Evolutionary conservation across 2,888 invertebrate genomes (phyloP), one percentile per base, ranked within the genome.

Genomic region (Pyrrhosoma nymphula): DNA sequence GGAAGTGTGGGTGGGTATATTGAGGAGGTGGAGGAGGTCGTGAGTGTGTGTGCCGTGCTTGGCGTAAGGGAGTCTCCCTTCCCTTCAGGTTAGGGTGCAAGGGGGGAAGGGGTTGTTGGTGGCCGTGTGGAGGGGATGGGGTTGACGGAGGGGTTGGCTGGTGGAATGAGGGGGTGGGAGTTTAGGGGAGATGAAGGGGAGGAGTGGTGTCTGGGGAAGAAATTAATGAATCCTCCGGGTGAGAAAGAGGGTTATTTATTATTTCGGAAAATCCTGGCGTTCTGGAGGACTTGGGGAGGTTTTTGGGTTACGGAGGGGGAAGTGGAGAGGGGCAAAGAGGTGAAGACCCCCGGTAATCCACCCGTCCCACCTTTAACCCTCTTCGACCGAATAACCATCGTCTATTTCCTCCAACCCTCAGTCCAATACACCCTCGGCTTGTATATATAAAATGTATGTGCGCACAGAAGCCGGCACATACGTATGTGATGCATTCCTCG

Each of bases 191-290:
- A 39, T 18, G 39, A 3, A 14, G 89, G 89, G 89, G 12, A 26
- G 47, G 35, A 63, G 93, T 35, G 63, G 39, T 69, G 93, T 93
- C 93, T 55, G 55, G 69, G 47, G 93, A 93, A 93, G 93, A 93
- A 93, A 93, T 93, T 93, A 93, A 93, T 93, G 93, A 93, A 93
- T 93, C 47, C 93, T 82, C 89, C 89, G 89, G 89, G 55, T 56
- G 55, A 89, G 89, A 35, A 47, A 20, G 60, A 63, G 55, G 93
- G 93, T 63, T 93, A 93, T 93, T 93, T 93, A 93, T 93, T 93
- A 93, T 93, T 93, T 93, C 47, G 93, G 93, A 93, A 75, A 91
- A 63, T 91, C 63, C 60, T 60, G 35, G 60, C 23, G n/a, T 26
- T 82, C 82, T 35, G 35, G 82, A 35, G 82, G 30, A 8, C 26